A percentile compares a stretch with the other conserved stretches of the same genome.
These are phyloP conservation scores for Miltochrista miniata DNA, from an alignment of 2,888 invertebrate genomes.

Conservation along the genomic window DNA sequence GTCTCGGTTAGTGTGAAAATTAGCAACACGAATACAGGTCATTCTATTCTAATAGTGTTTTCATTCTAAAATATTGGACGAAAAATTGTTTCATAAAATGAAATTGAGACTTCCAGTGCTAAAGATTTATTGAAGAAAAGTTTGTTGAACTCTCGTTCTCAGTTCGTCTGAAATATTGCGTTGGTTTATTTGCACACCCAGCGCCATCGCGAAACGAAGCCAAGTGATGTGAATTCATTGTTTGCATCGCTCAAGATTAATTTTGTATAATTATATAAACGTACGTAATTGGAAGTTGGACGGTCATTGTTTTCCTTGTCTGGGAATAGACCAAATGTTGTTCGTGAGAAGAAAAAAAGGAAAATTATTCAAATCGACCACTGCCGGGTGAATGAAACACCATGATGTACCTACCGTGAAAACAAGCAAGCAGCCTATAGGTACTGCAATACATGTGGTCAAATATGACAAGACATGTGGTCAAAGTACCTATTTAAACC, in stretches of 20 bases:
- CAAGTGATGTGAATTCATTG: constrained; percentile 25
- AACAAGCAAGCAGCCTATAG: no score
- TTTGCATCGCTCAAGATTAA: constrained; percentile 9
- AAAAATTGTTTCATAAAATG: constrained; percentile 9
- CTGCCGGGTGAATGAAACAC: background rate
- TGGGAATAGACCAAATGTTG: constrained; percentile 4
- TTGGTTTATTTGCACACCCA: constrained; percentile 20
- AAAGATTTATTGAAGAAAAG: constrained; percentile 14
- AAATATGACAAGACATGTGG: no score
- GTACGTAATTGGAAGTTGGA: constrained; percentile 9
- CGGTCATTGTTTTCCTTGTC: constrained; percentile 1
- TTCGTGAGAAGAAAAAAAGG: background rate
- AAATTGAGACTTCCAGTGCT: constrained; percentile 20
- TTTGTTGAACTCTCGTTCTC: constrained; percentile 31
- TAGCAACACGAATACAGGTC: background rate
- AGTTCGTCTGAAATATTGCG: constrained; percentile 15
- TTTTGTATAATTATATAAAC: constrained; percentile 9
- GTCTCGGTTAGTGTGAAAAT: background rate
- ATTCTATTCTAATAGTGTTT: background rate
- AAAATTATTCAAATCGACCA: background rate
- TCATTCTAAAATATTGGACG: background rate
- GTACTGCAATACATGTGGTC: no score
- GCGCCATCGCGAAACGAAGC: constrained; percentile 20
- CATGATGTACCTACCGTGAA: background rate
- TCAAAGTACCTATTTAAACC: no score